Conservation (phyloP, 92 coral and sea anemone genomes). For the Umimayanthus chanpuru region DNA sequence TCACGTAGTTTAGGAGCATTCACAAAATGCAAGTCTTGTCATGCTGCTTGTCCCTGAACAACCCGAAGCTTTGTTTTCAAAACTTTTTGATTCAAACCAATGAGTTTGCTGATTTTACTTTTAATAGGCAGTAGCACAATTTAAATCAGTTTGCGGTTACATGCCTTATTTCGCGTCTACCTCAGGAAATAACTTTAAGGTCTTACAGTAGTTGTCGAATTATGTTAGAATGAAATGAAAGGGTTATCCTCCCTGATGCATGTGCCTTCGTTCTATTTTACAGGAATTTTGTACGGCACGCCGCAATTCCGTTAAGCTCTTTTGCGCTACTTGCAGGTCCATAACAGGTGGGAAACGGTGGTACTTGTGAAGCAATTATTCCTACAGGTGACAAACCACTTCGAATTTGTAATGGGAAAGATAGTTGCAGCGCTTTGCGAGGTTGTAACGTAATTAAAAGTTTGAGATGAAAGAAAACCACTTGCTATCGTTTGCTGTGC, state of each 20-base stretch:
- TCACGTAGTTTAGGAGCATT: background rate
- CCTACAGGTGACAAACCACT: background rate
- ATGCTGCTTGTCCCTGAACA: background rate
- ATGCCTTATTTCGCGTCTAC: background rate
- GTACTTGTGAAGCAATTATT: background rate
- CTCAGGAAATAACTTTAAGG: background rate
- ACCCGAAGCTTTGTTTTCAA: constrained; percentile 20
- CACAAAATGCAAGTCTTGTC: background rate
- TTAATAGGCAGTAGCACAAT: constrained; percentile 16
- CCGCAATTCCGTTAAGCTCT: background rate
- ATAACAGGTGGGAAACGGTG: constrained; percentile 22
- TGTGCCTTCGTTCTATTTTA: too few relatives aligned
- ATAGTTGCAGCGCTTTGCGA: background rate
- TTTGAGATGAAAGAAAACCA: background rate
- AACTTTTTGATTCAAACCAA: background rate
- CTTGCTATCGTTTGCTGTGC: background rate
- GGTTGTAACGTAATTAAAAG: background rate
- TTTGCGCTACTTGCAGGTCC: background rate
- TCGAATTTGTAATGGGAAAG: background rate
- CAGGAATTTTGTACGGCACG: background rate
- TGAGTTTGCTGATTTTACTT: background rate
- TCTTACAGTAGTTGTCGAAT: background rate
- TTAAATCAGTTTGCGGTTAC: constrained; percentile 11
- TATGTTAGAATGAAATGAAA: too few relatives aligned
- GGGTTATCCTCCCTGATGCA: too few relatives aligned